Evolutionary conservation across 2,113 vertebrate genomes (phyloP).

Genomic region (Istiophorus platypterus): DNA sequence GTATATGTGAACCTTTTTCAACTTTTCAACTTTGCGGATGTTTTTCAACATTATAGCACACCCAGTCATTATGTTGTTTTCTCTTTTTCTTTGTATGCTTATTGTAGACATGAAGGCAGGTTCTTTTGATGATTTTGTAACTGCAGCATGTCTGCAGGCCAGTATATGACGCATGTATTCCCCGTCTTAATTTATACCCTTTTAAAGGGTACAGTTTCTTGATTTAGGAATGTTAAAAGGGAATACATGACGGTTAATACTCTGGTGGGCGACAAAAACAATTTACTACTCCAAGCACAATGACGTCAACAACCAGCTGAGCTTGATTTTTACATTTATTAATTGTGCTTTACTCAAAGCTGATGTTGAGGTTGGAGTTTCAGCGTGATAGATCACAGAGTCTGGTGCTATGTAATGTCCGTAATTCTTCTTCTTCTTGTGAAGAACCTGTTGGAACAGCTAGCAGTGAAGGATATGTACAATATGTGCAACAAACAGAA

Average conservation of each 20-base stretch:
- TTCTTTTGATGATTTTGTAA: conserved; percentile 56
- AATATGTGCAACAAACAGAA: conserved; percentile 43
- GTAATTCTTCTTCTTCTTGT: neutral
- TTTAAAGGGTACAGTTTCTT: conserved; percentile 76
- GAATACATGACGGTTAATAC: conserved; percentile 59
- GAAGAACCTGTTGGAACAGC: conserved; percentile 12
- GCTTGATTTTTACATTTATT: conserved; percentile 6
- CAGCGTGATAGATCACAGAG: neutral
- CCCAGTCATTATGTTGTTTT: conserved; percentile 60
- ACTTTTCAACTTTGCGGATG: conserved; percentile 56
- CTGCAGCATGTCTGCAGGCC: conserved; percentile 60
- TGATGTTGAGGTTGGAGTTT: conserved; percentile 1
- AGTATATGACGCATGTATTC: conserved; percentile 73
- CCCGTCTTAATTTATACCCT: conserved; percentile 61
- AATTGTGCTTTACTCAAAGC: conserved; percentile 22
- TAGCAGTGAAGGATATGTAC: neutral
- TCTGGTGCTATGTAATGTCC: neutral
- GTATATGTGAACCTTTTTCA: conserved; percentile 38
- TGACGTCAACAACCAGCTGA: conserved; percentile 49
- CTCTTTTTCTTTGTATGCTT: conserved; percentile 47
- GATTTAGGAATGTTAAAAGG: conserved; percentile 67
- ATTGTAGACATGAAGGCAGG: conserved; percentile 47
- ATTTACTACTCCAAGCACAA: conserved; percentile 42
- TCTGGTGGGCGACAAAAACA: conserved; percentile 46
- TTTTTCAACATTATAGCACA: conserved; percentile 45